Evolutionary conservation across 1,140 invertebrate species (phyloP), one percentile per base, ranked within the genome.

Genomic region (Euura saliciscinereae): DNA sequence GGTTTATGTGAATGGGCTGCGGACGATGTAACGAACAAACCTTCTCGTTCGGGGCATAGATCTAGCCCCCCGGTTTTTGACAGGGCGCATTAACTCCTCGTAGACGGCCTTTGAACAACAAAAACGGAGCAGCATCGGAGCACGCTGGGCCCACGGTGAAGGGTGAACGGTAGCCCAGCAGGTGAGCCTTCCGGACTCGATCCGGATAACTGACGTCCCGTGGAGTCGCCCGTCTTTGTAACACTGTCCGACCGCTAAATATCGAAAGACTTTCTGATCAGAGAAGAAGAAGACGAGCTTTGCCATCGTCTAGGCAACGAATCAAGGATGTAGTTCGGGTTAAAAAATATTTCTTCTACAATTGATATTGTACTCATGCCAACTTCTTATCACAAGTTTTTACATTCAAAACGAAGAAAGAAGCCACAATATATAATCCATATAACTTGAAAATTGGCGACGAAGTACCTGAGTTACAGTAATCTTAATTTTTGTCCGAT

Each of bases 161-260:
- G 51, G 51, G 51, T n/a, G 51, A 59, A 59, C 51, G 51, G 51
- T 59, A 59, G 51, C 51, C 51, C 51, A 59, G 51, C 51, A 59
- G 51, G 51, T 59, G 51, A 59, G 51, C 51, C 51, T 59, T 59
- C 51, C 51, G 51, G 51, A 59, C 51, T 59, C 51, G 51, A 59
- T 59, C 51, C 51, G 51, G 51, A 59, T 59, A 59, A 59, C 51
- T 59, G 51, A 8, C 51, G 6, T n/a, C 51, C 51, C 51, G 51
- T 59, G 10, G 51, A 59, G 51, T 59, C 51, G 13, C 51, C 8
- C 51, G 13, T 59, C 51, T 59, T 59, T 59, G 5, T 59, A n/a
- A 8, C 51, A n/a, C 8, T 59, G 51, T 59, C 51, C 13, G 13
- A 59, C 51, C 51, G 51, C 51, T 59, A 59, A 59, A n/a, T 59